Conservation (phyloP, 2,113 vertebrate species). For the Lamprologus speciosus region DNA sequence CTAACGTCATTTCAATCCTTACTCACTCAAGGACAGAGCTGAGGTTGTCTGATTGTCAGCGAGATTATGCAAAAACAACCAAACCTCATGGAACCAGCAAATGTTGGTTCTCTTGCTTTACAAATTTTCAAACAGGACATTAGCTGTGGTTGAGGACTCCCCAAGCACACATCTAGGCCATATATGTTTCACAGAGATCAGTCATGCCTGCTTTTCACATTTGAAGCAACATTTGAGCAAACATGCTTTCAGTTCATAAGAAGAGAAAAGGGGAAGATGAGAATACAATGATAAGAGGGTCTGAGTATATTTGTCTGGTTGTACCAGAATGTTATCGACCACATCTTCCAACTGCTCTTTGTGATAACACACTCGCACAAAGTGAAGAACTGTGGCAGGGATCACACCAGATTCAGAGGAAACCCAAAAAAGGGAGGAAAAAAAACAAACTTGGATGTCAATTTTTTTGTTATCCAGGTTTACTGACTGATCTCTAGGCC, state of each 20-base stretch:
- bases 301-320: neutral
- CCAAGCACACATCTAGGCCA: neutral
- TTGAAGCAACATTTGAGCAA: neutral
- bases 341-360: neutral
- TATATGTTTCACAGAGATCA: neutral
- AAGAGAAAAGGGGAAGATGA: neutral
- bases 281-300: neutral
- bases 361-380: neutral
- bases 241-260: neutral
- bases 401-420: accelerated
- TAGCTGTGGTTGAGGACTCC: neutral
- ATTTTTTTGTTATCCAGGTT: neutral
- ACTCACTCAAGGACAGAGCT: neutral
- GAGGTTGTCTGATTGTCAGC: neutral
- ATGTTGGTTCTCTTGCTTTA: neutral
- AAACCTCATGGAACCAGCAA: neutral
- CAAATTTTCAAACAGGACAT: neutral
- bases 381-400: neutral
- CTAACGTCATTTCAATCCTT: neutral
- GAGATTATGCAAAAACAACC: neutral
- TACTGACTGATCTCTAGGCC: accelerated
- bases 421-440: neutral
- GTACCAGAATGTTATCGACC: neutral
- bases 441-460: accelerated
- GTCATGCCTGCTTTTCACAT: neutral